These are phyloP conservation scores for Hyposoter dolosus DNA, from an alignment of 2,888 invertebrate genomes.

Conservation along the genomic window DNA sequence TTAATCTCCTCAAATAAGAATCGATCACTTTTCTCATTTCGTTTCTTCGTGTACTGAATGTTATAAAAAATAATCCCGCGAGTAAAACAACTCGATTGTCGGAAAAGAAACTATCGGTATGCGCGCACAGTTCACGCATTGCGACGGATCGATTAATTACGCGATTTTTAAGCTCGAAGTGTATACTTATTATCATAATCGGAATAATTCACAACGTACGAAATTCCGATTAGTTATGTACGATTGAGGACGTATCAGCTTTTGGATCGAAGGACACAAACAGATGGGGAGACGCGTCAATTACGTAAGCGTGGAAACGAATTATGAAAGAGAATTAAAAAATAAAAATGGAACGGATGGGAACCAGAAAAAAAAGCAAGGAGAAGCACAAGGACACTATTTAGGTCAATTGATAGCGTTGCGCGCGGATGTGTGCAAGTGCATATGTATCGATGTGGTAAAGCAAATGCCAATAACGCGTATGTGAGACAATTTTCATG, in stretches of 20 bases:
- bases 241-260: slow-evolving; percentile 34
- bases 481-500: slow-evolving; percentile 5
- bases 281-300: slow-evolving; percentile 36
- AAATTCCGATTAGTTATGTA: slow-evolving; percentile 30
- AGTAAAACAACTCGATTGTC: background rate
- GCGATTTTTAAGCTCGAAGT: background rate
- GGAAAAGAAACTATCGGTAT: background rate
- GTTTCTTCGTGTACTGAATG: background rate
- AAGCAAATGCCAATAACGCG: slow-evolving; percentile 56
- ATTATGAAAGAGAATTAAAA: slow-evolving; percentile 6
- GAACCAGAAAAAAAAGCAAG: slow-evolving; percentile 49
- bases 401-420: slow-evolving; percentile 66
- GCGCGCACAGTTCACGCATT: background rate
- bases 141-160: background rate
- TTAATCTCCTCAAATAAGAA: background rate
- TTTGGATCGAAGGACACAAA: slow-evolving; percentile 53
- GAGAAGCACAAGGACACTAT: slow-evolving; percentile 60
- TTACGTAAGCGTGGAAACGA: slow-evolving; percentile 42
- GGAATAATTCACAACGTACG: background rate
- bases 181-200: background rate
- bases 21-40: background rate
- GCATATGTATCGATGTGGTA: slow-evolving; percentile 40
- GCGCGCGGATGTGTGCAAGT: slow-evolving; percentile 1
- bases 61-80: background rate
- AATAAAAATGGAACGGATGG: slow-evolving; percentile 6